phyloP scores from a whole-genome alignment of 2,113 vertebrate genomes.

The Micromys minutus region DNA sequence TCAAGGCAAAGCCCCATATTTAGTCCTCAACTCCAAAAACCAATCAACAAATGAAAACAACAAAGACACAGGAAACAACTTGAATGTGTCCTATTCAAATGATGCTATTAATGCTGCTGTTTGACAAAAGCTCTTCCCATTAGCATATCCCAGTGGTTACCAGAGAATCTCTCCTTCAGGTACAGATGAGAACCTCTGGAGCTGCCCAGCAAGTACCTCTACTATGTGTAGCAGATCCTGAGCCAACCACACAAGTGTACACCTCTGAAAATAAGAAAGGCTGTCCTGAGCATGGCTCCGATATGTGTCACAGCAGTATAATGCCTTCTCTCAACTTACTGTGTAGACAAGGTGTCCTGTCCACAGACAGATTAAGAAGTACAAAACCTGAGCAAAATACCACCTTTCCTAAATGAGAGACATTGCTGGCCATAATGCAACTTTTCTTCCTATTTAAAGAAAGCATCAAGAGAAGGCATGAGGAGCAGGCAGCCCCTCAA shows the following conservation, averaged over 20 bases:
- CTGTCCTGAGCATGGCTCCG: background rate
- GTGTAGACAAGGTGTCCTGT: background rate
- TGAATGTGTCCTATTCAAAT: background rate
- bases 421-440: background rate
- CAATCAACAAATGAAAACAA: background rate
- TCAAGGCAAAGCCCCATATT: background rate
- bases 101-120: background rate
- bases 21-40: background rate
- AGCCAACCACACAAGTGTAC: background rate
- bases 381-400: background rate
- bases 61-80: background rate
- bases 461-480: background rate
- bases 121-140: background rate
- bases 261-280: background rate
- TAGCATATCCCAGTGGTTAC: background rate
- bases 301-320: background rate
- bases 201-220: background rate
- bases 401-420: background rate
- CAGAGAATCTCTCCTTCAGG: background rate
- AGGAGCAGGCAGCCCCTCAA: background rate
- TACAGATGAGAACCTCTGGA: too few species aligned
- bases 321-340: accelerated
- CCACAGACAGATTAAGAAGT: background rate
- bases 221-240: background rate
- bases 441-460: background rate